Base-by-base conservation (phyloP, 53 echinoderm and acorn worm species). In the Echinarachnius parma region DNA sequence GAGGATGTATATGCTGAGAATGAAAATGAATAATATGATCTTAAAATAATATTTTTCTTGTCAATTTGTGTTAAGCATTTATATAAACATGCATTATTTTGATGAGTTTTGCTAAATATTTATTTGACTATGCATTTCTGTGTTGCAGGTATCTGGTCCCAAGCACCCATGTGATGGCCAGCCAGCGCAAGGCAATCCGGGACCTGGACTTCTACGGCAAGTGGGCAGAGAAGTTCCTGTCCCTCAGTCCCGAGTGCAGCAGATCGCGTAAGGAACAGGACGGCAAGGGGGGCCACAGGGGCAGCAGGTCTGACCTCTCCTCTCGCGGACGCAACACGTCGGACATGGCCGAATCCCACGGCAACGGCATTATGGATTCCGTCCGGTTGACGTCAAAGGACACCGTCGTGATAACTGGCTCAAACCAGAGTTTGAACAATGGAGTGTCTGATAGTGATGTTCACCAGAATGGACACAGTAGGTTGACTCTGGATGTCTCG, bases 101-200 rank as follows among this genome's bases (percentile, higher is more conserved):
- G n/a, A n/a, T n/a, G n/a, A n/a, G n/a, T n/a, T n/a, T n/a, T n/a
- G n/a, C n/a, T n/a, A n/a, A n/a, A n/a, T n/a, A n/a, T n/a, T n/a
- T n/a, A n/a, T n/a, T n/a, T n/a, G n/a, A n/a, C n/a, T n/a, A n/a
- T n/a, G n/a, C n/a, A n/a, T n/a, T n/a, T n/a, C n/a, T n/a, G n/a
- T n/a, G 53, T 21, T 45, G 1, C 42, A 98, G 98, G 53, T 84
- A 88, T 60, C 67, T 88, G 33, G 88, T 98, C 15, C 98, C 98
- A n/a, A 88, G 98, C 59, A 98, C 77, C 31, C 91, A 98, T 82
- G 76, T 98, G 36, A 98, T 98, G 98, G 98, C 87, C 65, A 91
- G 91, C 59, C 98, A 98, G 34, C 60, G 98, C 7, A 82, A 79
- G 64, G 88, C 92, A 11, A 88, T 98, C 53, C 63, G 58, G 47